phyloP scores from a whole-genome alignment of 2,113 vertebrate genomes.

The Toxostoma redivivum region DNA sequence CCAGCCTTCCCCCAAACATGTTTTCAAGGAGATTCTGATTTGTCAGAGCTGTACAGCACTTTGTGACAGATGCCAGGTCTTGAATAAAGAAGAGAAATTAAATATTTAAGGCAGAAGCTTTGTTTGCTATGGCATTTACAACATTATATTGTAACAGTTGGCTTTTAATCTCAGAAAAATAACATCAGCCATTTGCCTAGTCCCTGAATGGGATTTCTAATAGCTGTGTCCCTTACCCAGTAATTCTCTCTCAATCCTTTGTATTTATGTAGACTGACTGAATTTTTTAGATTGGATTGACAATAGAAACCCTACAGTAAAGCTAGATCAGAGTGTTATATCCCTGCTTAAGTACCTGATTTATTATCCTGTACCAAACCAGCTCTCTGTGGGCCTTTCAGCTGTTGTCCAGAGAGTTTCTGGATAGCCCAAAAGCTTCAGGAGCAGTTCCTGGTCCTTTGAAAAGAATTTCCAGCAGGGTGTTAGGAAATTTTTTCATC shows the following conservation, averaged over 20 bases:
- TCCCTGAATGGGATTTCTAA: neutral
- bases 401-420: neutral
- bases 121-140: neutral
- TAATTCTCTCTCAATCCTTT: constrained; percentile 1
- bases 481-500: neutral
- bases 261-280: neutral
- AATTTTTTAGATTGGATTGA: neutral
- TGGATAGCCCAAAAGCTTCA: neutral
- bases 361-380: neutral
- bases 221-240: neutral
- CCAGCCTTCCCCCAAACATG: too few relatives aligned
- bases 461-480: neutral
- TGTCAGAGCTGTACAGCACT: neutral
- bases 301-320: neutral
- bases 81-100: constrained; percentile 1
- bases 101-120: constrained; percentile 3
- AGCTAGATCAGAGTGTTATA: neutral
- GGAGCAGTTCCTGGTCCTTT: neutral
- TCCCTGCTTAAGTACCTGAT: neutral
- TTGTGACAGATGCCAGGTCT: neutral
- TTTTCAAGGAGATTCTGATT: neutral
- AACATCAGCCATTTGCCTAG: neutral
- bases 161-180: constrained; percentile 23
- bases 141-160: neutral
- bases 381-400: neutral